Evolutionary conservation across 1,140 invertebrate genomes (phyloP).

Genomic region (Brevipalpus yothersi): DNA sequence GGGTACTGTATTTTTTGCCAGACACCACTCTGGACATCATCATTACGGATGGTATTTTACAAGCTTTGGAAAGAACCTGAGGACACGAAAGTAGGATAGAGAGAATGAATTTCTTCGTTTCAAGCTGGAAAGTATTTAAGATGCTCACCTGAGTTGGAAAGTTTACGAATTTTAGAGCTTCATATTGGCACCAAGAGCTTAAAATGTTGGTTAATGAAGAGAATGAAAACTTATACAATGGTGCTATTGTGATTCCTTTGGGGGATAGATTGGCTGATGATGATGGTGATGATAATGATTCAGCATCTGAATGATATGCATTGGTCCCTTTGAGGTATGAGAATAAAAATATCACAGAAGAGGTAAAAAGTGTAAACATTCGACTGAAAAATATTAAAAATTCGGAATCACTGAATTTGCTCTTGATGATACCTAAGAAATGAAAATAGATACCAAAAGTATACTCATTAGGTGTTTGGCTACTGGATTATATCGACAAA

Average conservation of each 20-base stretch:
- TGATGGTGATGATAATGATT: too few species aligned
- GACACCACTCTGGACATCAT: constrained; percentile 86
- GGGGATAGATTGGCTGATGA: not conserved
- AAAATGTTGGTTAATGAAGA: constrained; percentile 93
- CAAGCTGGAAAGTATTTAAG: not conserved
- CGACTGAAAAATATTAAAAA: constrained; percentile 86
- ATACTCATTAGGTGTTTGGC: constrained; percentile 13
- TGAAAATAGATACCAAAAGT: constrained; percentile 17
- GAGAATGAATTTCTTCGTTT: not conserved
- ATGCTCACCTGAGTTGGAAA: constrained; percentile 71
- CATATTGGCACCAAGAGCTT: constrained; percentile 98
- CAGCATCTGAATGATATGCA: too few species aligned
- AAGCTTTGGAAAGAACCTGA: constrained; percentile 72
- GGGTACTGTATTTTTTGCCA: constrained; percentile 58
- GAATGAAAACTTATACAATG: constrained; percentile 86
- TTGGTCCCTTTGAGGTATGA: not conserved
- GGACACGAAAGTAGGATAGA: not conserved
- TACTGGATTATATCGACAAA: not conserved
- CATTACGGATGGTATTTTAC: constrained; percentile 92
- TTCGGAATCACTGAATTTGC: constrained; percentile 61
- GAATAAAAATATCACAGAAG: constrained; percentile 22
- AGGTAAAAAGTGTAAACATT: constrained; percentile 52
- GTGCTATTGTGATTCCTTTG: constrained; percentile 22
- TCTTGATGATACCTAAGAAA: not conserved
- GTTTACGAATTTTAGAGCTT: constrained; percentile 90